These are phyloP conservation scores for Brassicogethes aeneus DNA, from an alignment of 2,888 invertebrate species.

Conservation along the genomic window DNA sequence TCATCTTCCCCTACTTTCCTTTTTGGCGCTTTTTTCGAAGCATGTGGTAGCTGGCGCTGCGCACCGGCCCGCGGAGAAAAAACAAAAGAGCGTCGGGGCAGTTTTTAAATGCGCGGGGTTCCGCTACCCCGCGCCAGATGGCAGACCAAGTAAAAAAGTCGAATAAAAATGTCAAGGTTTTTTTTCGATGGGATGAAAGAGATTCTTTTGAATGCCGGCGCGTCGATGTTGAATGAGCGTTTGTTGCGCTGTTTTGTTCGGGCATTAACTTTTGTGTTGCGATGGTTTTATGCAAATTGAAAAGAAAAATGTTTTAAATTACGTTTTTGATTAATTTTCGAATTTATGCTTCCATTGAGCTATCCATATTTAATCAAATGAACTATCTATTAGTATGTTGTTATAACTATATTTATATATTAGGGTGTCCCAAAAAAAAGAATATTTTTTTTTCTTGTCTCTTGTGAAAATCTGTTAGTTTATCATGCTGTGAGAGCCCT, in stretches of 20 bases:
- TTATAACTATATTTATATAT: too few relatives aligned
- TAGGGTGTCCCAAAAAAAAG: too few relatives aligned
- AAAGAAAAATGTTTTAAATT: too few relatives aligned
- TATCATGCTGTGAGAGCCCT: too few relatives aligned
- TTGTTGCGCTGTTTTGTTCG: neutral
- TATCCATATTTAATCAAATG: too few relatives aligned
- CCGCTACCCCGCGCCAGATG: constrained; percentile 28
- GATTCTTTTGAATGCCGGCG: neutral
- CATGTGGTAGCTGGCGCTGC: constrained; percentile 35
- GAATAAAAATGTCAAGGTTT: constrained; percentile 3
- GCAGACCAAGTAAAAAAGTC: constrained; percentile 15
- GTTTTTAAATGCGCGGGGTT: constrained; percentile 29
- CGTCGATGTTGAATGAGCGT: neutral
- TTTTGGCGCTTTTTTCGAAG: constrained; percentile 20
- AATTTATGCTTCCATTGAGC: too few relatives aligned
- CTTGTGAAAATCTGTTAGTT: too few relatives aligned
- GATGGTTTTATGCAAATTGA: too few relatives aligned
- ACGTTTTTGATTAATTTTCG: too few relatives aligned
- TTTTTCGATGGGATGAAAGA: too few relatives aligned
- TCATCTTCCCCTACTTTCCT: constrained; percentile 21
- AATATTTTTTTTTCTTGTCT: too few relatives aligned
- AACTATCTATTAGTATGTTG: too few relatives aligned
- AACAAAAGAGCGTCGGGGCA: constrained; percentile 26
- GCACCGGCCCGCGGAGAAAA: constrained; percentile 27
- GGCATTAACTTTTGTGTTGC: neutral